Percentiles rank a stretch among this genome's conserved stretches.
These are phyloP conservation scores for Phycodurus eques DNA, from an alignment of 2,113 vertebrate species.

Conservation along the genomic window DNA sequence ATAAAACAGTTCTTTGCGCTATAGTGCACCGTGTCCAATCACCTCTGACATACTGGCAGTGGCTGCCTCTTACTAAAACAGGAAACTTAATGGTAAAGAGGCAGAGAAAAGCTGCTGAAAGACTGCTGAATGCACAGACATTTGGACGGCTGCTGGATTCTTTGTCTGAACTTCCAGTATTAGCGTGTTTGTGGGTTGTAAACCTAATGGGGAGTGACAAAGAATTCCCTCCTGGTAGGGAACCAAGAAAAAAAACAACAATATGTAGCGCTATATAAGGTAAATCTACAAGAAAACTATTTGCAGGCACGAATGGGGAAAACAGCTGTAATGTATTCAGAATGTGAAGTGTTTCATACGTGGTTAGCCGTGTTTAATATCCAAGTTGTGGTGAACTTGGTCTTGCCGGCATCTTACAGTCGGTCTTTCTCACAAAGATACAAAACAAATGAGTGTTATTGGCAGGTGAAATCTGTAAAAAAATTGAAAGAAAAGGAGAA, in stretches of 20 bases:
- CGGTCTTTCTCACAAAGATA: slow-evolving; percentile 28
- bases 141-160: slow-evolving; percentile 1
- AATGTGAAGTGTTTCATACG: slow-evolving; percentile 11
- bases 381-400: slow-evolving; percentile 19
- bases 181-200: slow-evolving; percentile 11
- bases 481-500: slow-evolving; percentile 51
- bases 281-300: slow-evolving; percentile 22
- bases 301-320: slow-evolving; percentile 15
- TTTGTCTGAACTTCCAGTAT: background rate
- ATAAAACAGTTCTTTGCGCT: slow-evolving; percentile 18
- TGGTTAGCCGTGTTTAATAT: slow-evolving; percentile 15
- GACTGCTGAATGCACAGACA: slow-evolving; percentile 9
- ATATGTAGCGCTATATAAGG: slow-evolving; percentile 36
- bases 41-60: slow-evolving; percentile 6
- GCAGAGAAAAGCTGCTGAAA: slow-evolving; percentile 4
- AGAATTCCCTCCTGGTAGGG: slow-evolving; percentile 41
- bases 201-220: slow-evolving; percentile 10
- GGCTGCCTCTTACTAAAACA: slow-evolving; percentile 1
- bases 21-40: background rate
- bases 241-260: slow-evolving; percentile 31
- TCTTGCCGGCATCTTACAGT: slow-evolving; percentile 13
- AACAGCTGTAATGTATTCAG: slow-evolving; percentile 10
- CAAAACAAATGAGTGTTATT: slow-evolving; percentile 44
- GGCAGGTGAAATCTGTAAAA: slow-evolving; percentile 47
- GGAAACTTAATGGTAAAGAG: background rate